Evolutionary conservation across 2,888 invertebrate genomes (phyloP), one percentile per base, ranked within the genome.

Genomic region (Eutolmus rufibarbis): DNA sequence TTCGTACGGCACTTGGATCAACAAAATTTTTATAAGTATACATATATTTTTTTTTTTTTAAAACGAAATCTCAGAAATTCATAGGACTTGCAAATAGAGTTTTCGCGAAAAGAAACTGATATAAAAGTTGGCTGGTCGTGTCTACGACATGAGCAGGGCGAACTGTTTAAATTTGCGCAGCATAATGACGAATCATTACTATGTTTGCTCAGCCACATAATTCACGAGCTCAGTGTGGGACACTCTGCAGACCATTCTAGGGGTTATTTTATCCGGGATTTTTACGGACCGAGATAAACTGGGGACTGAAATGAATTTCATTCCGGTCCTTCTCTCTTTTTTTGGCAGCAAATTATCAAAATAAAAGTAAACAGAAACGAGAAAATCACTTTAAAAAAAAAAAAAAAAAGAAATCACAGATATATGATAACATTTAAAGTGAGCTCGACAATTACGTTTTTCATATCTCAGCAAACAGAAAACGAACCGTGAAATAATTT

Each of bases 121-220:
- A 23, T 23, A 23, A 79, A 79, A 79, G 28, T 79, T 79, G 46
- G 51, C 66, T 28, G 19, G 19, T 12, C 66, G 28, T 66, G 23
- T 66, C 66, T 66, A 12, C 66, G 66, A 66, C 28, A 66, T 28
- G 9, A 66, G 66, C 66, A 66, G 9, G 28, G 14, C 66, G 23
- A 79, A 51, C 79, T 79, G 51, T 79, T 51, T 51, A 79, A 79
- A 79, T 79, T 79, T 79, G 51, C 46, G 40, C 23, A 51, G 79
- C 28, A 46, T 79, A 51, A 79, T 79, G 51, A 79, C 51, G 40
- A 51, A 28, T 56, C 51, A 79, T 51, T 46, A 79, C 79, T 79
- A 51, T 51, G 51, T 79, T 79, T 79, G 31, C 31, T 31, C 51
- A 79, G 79, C 51, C 79, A 79, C 79, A 46, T 79, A 31, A 79